These are phyloP conservation scores for Porites australiensis DNA, from an alignment of 64 coral and sea anemone genomes.

Conservation along the genomic window DNA sequence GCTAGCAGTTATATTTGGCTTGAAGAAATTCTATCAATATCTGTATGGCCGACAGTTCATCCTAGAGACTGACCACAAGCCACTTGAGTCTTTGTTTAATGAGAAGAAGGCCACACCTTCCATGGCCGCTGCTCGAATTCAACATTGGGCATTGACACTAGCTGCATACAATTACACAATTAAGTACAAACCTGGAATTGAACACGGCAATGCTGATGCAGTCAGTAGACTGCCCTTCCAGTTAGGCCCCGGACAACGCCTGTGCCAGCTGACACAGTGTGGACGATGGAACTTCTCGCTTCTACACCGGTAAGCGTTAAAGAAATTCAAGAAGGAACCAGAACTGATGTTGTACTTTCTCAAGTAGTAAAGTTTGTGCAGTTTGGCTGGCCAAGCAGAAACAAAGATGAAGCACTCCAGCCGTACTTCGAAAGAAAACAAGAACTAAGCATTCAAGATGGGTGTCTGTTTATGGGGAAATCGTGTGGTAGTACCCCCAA, in stretches of 20 bases:
- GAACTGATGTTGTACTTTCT: constrained; percentile 15
- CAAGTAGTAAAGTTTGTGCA: not conserved
- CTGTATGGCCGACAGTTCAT: constrained; percentile 43
- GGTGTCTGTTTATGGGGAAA: too few species aligned
- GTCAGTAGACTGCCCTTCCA: not conserved
- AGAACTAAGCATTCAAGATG: too few species aligned
- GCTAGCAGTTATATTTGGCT: constrained; percentile 45
- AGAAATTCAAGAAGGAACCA: constrained; percentile 26
- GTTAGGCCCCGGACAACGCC: not conserved
- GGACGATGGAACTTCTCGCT: constrained; percentile 52
- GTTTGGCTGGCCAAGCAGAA: not conserved
- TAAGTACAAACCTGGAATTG: constrained; percentile 9
- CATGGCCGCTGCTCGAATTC: constrained; percentile 36
- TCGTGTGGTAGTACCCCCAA: too few species aligned
- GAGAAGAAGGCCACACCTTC: constrained; percentile 40
- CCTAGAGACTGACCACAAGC: constrained; percentile 55
- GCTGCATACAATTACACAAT: constrained; percentile 56
- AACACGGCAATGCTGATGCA: constrained; percentile 60
- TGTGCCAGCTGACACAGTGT: constrained; percentile 26
- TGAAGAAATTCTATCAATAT: constrained; percentile 63
- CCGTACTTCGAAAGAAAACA: too few species aligned
- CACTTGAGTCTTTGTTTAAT: constrained; percentile 13
- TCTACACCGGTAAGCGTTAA: constrained; percentile 1
- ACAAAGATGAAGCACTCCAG: not conserved
- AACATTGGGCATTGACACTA: constrained; percentile 48